These are phyloP conservation scores for Podargus strigoides DNA, from an alignment of 2,797 vertebrate species.

Conservation along the genomic window DNA sequence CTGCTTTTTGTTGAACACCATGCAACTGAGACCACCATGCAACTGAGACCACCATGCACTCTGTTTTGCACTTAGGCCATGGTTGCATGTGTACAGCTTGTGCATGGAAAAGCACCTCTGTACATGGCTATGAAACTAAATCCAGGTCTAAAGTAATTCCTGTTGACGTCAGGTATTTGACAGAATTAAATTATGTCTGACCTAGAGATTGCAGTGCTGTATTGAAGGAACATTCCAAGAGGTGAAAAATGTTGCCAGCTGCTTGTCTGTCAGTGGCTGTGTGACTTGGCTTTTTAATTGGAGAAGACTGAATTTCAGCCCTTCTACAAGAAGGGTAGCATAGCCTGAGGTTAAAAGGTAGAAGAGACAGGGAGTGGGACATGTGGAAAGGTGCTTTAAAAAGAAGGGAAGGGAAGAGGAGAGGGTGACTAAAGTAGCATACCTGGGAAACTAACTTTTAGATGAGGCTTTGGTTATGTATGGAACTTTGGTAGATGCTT, in stretches of 20 bases:
- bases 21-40: background rate
- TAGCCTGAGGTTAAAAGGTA: background rate
- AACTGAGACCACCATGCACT: background rate
- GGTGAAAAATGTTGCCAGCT: background rate
- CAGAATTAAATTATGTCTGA: background rate
- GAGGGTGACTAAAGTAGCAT: background rate
- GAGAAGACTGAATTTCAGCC: background rate
- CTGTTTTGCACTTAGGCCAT: background rate
- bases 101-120: background rate
- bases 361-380: background rate
- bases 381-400: background rate
- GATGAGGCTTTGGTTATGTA: background rate
- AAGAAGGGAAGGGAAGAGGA: background rate
- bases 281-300: background rate
- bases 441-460: background rate
- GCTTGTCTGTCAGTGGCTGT: background rate
- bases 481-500: background rate
- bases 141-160: background rate
- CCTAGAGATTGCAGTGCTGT: background rate
- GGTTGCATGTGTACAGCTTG: background rate
- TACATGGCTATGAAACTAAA: background rate
- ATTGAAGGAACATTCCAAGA: background rate
- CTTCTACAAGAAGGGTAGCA: background rate
- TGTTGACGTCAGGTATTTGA: background rate
- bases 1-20: constrained; percentile 3